These are phyloP conservation scores for Anastrepha obliqua DNA, from an alignment of 1,140 invertebrate genomes.

Conservation along the genomic window DNA sequence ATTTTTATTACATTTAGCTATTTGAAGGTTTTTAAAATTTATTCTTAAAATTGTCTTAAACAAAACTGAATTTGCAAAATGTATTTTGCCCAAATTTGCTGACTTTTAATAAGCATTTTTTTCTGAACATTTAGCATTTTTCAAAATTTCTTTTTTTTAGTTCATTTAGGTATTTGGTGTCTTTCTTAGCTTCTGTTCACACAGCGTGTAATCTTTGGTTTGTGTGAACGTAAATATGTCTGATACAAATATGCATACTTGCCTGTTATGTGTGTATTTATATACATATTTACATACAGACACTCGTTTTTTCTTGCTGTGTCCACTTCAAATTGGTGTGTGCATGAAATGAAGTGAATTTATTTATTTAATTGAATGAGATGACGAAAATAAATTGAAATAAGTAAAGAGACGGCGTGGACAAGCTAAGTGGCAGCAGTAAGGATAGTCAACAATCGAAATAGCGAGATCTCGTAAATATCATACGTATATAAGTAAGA, in stretches of 20 bases:
- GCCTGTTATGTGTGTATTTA: not conserved
- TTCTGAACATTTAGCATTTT: no score
- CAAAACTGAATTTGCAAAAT: no score
- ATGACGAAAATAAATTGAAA: constrained; percentile 43
- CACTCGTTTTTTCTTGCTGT: not conserved
- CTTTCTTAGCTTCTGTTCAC: no score
- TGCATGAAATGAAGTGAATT: constrained; percentile 39
- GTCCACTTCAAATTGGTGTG: constrained; percentile 28
- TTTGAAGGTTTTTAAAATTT: no score
- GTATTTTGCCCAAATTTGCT: no score
- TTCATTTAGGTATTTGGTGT: no score
- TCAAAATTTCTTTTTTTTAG: no score
- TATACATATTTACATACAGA: not conserved
- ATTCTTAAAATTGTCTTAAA: no score
- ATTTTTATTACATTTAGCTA: no score
- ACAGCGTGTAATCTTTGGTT: not conserved
- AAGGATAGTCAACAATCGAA: not conserved
- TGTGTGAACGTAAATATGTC: not conserved
- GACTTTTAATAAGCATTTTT: no score
- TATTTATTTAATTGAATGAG: constrained; percentile 43
- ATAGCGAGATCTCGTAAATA: not conserved
- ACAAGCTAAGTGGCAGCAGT: not conserved
- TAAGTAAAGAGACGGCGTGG: not conserved
- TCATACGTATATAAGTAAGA: not conserved
- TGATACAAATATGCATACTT: constrained; percentile 22